A percentile compares a stretch with the other conserved stretches of the same genome.
Evolutionary conservation across 2,113 vertebrate genomes (phyloP).

Genomic region (Engraulis encrasicolus): DNA sequence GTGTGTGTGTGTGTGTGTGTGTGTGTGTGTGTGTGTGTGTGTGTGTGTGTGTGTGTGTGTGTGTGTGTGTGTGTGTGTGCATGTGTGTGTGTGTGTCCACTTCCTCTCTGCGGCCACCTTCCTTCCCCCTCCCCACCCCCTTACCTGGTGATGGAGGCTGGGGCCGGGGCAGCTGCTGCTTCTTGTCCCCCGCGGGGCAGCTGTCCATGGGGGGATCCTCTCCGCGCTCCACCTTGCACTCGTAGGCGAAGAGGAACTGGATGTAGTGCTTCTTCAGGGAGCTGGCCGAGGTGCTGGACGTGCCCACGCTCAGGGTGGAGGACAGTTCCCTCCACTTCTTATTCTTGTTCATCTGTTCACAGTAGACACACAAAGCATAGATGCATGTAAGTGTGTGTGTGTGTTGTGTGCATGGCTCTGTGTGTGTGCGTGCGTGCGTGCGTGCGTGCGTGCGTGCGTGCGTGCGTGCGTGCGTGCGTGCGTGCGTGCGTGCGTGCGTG

Average conservation of each 20-base stretch:
- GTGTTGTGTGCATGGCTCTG: neutral
- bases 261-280: constrained; percentile 97
- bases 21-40: no score
- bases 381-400: neutral
- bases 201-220: constrained; percentile 92
- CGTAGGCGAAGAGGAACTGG: constrained; percentile 95
- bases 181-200: constrained; percentile 85
- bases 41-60: no score
- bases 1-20: no score
- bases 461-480: neutral
- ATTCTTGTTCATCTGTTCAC: constrained; percentile 97
- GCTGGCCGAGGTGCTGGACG: constrained; percentile 92
- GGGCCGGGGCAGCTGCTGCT: constrained; percentile 94
- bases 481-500: neutral
- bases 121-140: constrained; percentile 1
- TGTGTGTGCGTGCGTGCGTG: no score
- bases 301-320: constrained; percentile 86
- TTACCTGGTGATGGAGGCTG: constrained; percentile 96
- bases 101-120: neutral
- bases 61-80: neutral
- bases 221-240: constrained; percentile 94
- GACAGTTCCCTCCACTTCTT: constrained; percentile 97
- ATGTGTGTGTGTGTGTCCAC: neutral
- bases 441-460: neutral
- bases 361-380: neutral